Conservation (phyloP, 2,888 invertebrate species). For the Cancer borealis region DNA sequence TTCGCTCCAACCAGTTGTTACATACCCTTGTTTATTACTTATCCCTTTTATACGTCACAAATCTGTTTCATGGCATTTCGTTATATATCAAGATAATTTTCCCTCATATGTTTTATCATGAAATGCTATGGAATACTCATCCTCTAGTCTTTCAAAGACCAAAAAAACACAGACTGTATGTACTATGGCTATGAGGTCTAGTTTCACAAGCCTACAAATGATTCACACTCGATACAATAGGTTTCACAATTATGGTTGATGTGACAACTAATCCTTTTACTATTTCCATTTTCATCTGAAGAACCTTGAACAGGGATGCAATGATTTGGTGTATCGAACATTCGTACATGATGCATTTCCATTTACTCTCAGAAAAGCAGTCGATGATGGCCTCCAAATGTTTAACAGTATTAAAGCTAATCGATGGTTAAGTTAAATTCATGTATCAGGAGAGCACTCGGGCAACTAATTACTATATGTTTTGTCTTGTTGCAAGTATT, state of each 20-base stretch:
- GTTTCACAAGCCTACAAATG: not conserved
- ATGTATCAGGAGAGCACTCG: too few species aligned
- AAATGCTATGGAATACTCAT: not conserved
- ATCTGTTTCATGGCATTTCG: not conserved
- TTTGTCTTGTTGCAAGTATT: too few species aligned
- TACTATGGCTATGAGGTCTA: not conserved
- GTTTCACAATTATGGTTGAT: not conserved
- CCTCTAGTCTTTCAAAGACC: not conserved
- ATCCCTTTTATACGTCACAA: not conserved
- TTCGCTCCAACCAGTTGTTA: not conserved
- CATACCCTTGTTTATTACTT: not conserved
- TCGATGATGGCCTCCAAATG: not conserved
- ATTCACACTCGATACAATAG: not conserved
- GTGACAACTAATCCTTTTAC: not conserved
- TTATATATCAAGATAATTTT: not conserved
- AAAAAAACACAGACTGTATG: not conserved
- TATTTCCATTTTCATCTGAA: not conserved
- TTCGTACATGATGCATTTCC: not conserved
- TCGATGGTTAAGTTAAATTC: too few species aligned
- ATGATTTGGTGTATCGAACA: not conserved
- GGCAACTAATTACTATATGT: too few species aligned
- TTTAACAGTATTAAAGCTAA: too few species aligned
- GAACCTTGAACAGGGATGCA: not conserved
- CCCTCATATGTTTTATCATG: not conserved
- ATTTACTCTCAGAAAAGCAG: not conserved